A percentile compares a stretch with the other conserved stretches of the same genome.
Conservation (phyloP, 92 coral and sea anemone genomes). For the Phenganax marumi region DNA sequence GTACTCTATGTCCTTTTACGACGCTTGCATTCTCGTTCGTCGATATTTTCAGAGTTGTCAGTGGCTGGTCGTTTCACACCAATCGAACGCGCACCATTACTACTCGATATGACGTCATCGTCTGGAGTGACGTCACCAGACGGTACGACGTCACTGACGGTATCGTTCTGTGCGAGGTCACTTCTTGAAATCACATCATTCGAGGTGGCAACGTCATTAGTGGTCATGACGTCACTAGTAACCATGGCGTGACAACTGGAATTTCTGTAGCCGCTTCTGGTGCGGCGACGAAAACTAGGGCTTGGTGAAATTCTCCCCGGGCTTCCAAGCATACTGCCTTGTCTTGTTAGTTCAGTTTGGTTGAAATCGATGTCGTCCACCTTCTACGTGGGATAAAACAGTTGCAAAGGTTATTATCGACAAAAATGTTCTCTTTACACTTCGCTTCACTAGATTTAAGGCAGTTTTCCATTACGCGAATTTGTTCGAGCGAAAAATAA, state of each 20-base stretch:
- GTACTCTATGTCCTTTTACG: too few relatives aligned
- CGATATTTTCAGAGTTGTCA: too few relatives aligned
- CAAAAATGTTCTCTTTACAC: not conserved
- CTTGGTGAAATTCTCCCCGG: constrained; percentile 5
- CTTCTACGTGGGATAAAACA: not conserved
- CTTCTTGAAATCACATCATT: too few relatives aligned
- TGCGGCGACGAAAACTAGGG: not conserved
- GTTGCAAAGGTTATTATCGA: not conserved
- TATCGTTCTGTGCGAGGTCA: too few relatives aligned
- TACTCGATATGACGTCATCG: not conserved
- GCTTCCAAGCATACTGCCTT: constrained; percentile 3
- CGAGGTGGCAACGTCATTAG: not conserved
- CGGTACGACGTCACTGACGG: too few relatives aligned
- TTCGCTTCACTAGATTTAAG: not conserved
- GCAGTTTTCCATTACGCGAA: too few relatives aligned
- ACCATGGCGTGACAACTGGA: not conserved
- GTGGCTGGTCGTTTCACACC: too few relatives aligned
- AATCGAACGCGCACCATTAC: not conserved
- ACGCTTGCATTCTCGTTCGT: too few relatives aligned
- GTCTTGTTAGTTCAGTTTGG: not conserved
- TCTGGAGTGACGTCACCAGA: not conserved
- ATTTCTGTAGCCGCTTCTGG: not conserved
- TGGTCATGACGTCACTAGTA: not conserved
- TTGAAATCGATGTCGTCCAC: constrained; percentile 11
- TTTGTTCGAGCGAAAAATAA: too few relatives aligned